phyloP scores from a whole-genome alignment of 2,797 vertebrate species.

The Clarias platycephalus region DNA sequence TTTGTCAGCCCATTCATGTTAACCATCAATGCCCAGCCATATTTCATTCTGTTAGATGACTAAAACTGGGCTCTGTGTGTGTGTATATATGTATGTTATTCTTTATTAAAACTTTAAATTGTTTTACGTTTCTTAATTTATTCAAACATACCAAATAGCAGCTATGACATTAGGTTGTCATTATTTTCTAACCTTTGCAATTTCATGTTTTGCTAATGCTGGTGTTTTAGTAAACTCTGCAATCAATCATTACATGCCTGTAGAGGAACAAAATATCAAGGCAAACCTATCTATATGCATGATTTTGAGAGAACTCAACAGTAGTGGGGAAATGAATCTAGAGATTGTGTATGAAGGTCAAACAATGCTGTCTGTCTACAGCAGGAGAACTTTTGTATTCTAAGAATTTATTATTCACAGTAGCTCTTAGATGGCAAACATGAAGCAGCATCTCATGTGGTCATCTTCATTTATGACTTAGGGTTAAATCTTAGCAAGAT shows the following conservation, averaged over 20 bases:
- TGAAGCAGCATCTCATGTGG: background rate
- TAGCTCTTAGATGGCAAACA: background rate
- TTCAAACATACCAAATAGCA: background rate
- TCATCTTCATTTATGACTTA: background rate
- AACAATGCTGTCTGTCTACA: background rate
- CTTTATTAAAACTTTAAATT: background rate
- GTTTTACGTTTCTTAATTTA: background rate
- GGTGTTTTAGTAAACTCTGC: background rate
- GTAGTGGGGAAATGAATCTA: background rate
- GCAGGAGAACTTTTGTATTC: too few relatives aligned
- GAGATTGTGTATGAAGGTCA: background rate
- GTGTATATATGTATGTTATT: background rate
- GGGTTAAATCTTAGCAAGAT: too few relatives aligned
- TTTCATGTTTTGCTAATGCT: background rate
- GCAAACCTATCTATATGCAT: background rate
- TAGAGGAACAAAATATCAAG: background rate
- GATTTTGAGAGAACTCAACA: background rate
- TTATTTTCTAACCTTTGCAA: background rate
- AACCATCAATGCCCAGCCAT: slow-evolving; percentile 55
- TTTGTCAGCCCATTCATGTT: slow-evolving; percentile 49
- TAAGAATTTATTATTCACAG: background rate
- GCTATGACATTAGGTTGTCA: background rate
- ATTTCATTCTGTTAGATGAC: background rate
- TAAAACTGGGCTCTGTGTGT: background rate
- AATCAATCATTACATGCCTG: background rate